These are phyloP conservation scores for Oncorhynchus masou DNA, from an alignment of 2,113 vertebrate species.

Conservation along the genomic window DNA sequence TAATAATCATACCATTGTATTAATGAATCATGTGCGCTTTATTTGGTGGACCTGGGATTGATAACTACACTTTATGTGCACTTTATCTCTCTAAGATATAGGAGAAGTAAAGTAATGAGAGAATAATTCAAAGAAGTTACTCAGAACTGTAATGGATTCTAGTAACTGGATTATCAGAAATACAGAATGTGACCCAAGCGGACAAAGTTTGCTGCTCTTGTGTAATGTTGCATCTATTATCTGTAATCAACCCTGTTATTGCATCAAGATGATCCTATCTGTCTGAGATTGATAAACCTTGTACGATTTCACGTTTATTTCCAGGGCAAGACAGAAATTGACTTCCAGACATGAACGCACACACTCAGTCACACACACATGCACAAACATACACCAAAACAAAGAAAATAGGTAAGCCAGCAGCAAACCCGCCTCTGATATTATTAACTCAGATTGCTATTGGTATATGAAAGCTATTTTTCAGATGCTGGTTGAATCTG, in stretches of 20 bases:
- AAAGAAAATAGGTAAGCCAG: conserved; percentile 7
- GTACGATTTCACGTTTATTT: too few species aligned
- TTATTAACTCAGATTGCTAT: conserved; percentile 27
- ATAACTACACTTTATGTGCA: conserved; percentile 49
- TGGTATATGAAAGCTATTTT: conserved; percentile 16
- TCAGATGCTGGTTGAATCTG: background rate
- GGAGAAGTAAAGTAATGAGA: background rate
- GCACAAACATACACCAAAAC: background rate
- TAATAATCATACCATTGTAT: conserved; percentile 49
- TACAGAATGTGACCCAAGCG: too few species aligned
- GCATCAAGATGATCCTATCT: too few species aligned
- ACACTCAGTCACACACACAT: background rate
- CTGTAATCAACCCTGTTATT: too few species aligned
- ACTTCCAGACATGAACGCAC: conserved; percentile 5
- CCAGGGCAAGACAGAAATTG: background rate
- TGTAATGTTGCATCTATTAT: too few species aligned
- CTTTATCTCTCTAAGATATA: conserved; percentile 54
- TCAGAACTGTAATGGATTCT: too few species aligned
- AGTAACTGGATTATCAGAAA: too few species aligned
- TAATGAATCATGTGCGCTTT: conserved; percentile 51
- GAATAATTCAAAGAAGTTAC: too few species aligned
- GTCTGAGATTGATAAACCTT: too few species aligned
- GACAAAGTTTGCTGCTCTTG: too few species aligned
- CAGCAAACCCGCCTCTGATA: conserved; percentile 16
- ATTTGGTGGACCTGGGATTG: conserved; percentile 51